Base-by-base conservation (phyloP, 2,113 vertebrate species). In the Nyctereutes procyonoides region DNA sequence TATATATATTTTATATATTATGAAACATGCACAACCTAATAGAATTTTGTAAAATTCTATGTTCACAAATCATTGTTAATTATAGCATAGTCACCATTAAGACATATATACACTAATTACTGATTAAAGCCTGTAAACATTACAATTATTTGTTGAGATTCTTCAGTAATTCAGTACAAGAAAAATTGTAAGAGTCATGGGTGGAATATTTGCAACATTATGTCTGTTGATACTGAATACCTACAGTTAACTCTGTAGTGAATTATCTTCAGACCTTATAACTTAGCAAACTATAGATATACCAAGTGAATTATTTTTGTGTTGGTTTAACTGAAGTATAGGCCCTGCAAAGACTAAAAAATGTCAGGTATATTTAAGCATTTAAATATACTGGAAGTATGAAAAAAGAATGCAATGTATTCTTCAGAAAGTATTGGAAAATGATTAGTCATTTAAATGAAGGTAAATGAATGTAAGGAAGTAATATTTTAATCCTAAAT, bases 401-500 rank as follows among this genome's bases (percentile, higher is more conserved):
- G 26, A 87, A 85, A 82, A 96, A 22, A 77, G 28, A 79, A 71
- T 58, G 11, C 15, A 69, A 69, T 19, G 1, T 5, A n/a, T 86
- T 92, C 91, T 83, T 15, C 17, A 58, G 81, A 90, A 56, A 79
- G 2, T 56, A 30, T 83, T 67, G 55, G 20, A 9, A 73, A 88
- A 80, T 80, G 22, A 77, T 58, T 53, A 92, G 24, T 92, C 10
- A 26, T 60, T 97, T 96, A 91, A 97, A 90, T 74, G 56, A 74
- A 84, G 24, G 71, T 74, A 91, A 80, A 69, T 89, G 51, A 85
- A 53, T 62, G 2, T 62, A 89, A 93, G 76, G 56, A 92, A 79
- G 73, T 55, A 84, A 65, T 93, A 92, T 95, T 95, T 96, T 91
- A 96, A 97, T 89, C 74, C 74, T 91, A 74, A 93, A 92, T 96